phyloP scores from a whole-genome alignment of 2,888 invertebrate genomes.

The Nebria salina region DNA sequence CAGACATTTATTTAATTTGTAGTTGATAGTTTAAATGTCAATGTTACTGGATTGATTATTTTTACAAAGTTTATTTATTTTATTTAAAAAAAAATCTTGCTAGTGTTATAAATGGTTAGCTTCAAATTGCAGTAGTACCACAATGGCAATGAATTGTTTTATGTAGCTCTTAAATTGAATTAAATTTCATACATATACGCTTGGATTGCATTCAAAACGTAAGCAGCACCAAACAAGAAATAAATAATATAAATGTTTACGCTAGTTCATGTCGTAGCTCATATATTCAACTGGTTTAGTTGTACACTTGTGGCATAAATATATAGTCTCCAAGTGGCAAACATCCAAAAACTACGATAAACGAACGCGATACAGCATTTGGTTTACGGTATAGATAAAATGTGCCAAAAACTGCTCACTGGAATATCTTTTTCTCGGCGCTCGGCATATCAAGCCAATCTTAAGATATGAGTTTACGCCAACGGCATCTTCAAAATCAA shows the following conservation, averaged over 20 bases:
- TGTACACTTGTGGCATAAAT: conserved; percentile 43
- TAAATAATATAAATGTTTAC: conserved; percentile 37
- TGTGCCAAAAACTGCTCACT: conserved; percentile 41
- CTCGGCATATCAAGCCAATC: conserved; percentile 31
- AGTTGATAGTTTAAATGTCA: too few species aligned
- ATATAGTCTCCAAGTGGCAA: conserved; percentile 42
- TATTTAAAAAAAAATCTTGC: too few species aligned
- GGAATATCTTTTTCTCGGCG: conserved; percentile 17
- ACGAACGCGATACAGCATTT: conserved; percentile 32
- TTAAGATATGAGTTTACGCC: conserved; percentile 33
- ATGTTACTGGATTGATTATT: too few species aligned
- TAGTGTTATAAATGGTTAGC: too few species aligned
- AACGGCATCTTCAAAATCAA: not conserved
- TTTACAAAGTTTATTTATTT: too few species aligned
- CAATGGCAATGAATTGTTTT: not conserved
- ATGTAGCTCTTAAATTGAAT: not conserved
- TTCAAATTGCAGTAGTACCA: too few species aligned
- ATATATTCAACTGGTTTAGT: conserved; percentile 35
- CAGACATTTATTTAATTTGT: too few species aligned
- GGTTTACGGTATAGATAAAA: conserved; percentile 33
- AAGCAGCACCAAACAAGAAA: conserved; percentile 32
- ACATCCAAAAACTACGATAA: conserved; percentile 43
- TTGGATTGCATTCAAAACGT: not conserved
- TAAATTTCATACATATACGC: not conserved
- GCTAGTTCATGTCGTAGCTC: conserved; percentile 42